These are phyloP conservation scores for Teleopsis dalmanni DNA, from an alignment of 1,140 invertebrate genomes.

Conservation along the genomic window DNA sequence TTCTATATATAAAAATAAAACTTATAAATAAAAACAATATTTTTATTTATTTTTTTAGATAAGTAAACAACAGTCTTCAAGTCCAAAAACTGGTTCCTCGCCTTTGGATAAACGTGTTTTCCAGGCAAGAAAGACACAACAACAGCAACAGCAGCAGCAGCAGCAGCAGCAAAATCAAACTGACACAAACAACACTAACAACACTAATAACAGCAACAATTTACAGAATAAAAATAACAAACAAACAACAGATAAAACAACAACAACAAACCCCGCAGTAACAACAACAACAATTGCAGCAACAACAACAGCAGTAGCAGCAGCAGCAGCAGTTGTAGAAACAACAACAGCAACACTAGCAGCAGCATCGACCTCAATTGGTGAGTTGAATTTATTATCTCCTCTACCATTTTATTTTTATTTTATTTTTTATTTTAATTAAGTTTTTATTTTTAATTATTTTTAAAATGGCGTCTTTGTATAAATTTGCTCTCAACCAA, in stretches of 20 bases:
- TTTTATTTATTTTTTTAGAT: slow-evolving; percentile 27
- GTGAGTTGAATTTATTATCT: too few relatives aligned
- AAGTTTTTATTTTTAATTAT: too few relatives aligned
- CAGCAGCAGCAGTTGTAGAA: slow-evolving; percentile 6
- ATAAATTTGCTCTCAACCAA: too few relatives aligned
- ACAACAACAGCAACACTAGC: too few relatives aligned
- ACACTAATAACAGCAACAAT: background rate
- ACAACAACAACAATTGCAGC: slow-evolving; percentile 1
- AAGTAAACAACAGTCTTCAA: slow-evolving; percentile 33
- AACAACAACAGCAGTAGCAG: slow-evolving; percentile 2
- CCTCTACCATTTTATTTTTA: too few relatives aligned
- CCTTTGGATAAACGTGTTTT: slow-evolving; percentile 45
- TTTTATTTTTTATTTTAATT: too few relatives aligned
- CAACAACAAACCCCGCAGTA: background rate
- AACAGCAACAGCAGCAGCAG: slow-evolving; percentile 15
- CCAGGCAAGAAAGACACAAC: slow-evolving; percentile 43
- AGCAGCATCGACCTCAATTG: too few relatives aligned
- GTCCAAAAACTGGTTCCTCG: slow-evolving; percentile 32
- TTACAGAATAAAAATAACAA: too few relatives aligned
- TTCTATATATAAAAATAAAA: slow-evolving; percentile 7
- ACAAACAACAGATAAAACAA: background rate
- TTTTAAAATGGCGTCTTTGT: too few relatives aligned
- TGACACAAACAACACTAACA: background rate
- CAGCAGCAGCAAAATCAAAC: slow-evolving; percentile 7
- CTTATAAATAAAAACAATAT: background rate